These are phyloP conservation scores for Eueremaeus valkanovi DNA, from an alignment of 2,888 invertebrate species.

Conservation along the genomic window DNA sequence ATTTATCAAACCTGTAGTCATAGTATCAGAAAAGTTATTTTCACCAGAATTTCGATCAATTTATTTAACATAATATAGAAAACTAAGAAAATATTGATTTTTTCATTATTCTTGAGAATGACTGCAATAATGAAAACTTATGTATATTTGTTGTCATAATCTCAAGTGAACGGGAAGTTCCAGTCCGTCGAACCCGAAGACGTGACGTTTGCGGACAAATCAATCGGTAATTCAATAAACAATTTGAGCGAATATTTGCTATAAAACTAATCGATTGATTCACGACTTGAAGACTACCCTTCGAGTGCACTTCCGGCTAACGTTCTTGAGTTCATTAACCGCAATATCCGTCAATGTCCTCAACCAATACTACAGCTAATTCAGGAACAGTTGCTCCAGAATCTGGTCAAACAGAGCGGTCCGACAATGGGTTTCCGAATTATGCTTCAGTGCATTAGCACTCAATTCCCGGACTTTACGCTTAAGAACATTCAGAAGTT, in stretches of 20 bases:
- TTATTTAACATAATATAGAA: too few species aligned
- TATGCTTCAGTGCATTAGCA: slow-evolving; percentile 21
- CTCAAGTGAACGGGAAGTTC: slow-evolving; percentile 50
- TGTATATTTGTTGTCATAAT: not conserved
- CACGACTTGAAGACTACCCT: not conserved
- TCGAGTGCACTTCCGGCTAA: not conserved
- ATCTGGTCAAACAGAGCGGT: not conserved
- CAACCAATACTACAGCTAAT: slow-evolving; percentile 25
- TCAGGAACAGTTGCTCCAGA: slow-evolving; percentile 26
- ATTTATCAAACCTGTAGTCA: too few species aligned
- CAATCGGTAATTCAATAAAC: slow-evolving; percentile 49
- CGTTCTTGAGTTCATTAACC: slow-evolving; percentile 6
- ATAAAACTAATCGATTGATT: not conserved
- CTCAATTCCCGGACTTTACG: slow-evolving; percentile 22
- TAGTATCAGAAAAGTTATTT: too few species aligned
- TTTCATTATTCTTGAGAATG: too few species aligned
- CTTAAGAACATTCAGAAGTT: slow-evolving; percentile 26
- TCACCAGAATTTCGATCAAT: too few species aligned
- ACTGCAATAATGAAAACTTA: not conserved
- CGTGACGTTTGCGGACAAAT: slow-evolving; percentile 49
- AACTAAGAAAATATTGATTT: too few species aligned
- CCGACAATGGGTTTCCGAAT: slow-evolving; percentile 29
- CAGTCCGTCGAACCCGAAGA: slow-evolving; percentile 49
- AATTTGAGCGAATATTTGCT: not conserved
- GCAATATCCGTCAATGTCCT: slow-evolving; percentile 21